phyloP scores from a whole-genome alignment of 2,888 invertebrate genomes.

The Synergus gifuensis region DNA sequence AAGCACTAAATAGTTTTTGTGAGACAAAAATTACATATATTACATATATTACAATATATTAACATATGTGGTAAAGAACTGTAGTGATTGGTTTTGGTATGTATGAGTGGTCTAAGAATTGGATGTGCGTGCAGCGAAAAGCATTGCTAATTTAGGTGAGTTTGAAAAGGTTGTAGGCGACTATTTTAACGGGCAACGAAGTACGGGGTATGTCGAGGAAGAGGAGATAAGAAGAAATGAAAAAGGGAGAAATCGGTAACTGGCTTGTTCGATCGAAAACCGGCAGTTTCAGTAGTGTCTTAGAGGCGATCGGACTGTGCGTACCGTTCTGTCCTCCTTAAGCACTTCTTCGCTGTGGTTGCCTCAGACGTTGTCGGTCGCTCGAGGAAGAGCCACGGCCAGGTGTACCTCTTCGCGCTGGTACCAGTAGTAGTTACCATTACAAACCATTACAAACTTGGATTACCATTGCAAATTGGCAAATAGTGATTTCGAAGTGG shows the following conservation, averaged over 20 bases:
- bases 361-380: conserved; percentile 75
- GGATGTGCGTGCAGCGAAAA: not conserved
- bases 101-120: not conserved
- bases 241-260: conserved; percentile 58
- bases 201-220: conserved; percentile 27
- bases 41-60: not conserved
- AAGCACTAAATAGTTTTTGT: too few relatives aligned
- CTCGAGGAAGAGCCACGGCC: conserved; percentile 73
- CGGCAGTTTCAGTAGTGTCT: conserved; percentile 75
- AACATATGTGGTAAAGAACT: not conserved
- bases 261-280: conserved; percentile 67
- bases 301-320: conserved; percentile 75
- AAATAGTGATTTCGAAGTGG: conserved; percentile 53
- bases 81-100: not conserved
- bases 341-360: conserved; percentile 67
- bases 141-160: not conserved
- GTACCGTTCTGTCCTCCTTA: conserved; percentile 78
- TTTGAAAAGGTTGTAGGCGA: not conserved
- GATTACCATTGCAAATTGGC: conserved; percentile 60
- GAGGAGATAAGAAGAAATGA: conserved; percentile 40
- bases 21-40: too few relatives aligned
- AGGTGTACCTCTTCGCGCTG: conserved; percentile 64
- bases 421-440: conserved; percentile 42
- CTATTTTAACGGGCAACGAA: conserved; percentile 28
- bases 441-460: conserved; percentile 9